Conservation (phyloP, 2,888 invertebrate species). For the Polylopha cassiicola region DNA sequence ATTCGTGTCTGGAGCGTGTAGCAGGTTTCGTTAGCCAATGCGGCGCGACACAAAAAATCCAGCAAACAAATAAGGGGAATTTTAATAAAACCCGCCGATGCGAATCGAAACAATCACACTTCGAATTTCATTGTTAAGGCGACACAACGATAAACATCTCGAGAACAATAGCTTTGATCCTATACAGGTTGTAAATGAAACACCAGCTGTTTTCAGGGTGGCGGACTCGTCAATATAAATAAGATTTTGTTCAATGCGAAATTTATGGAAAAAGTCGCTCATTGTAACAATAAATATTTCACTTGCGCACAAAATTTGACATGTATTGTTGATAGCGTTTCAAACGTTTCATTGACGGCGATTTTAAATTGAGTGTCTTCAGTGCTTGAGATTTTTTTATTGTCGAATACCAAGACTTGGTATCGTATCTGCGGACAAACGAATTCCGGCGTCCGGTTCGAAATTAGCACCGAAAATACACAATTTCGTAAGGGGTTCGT, state of each 20-base stretch:
- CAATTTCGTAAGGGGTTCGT: constrained; percentile 31
- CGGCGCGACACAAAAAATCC: constrained; percentile 37
- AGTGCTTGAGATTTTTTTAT: constrained; percentile 6
- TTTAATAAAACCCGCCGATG: constrained; percentile 58
- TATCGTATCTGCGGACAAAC: constrained; percentile 16
- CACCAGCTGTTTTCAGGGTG: constrained; percentile 23
- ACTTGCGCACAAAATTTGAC: constrained; percentile 8
- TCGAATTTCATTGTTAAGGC: constrained; percentile 48
- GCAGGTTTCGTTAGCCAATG: constrained; percentile 38
- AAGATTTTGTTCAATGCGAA: constrained; percentile 21
- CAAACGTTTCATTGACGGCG: constrained; percentile 13
- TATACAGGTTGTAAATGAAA: constrained; percentile 24
- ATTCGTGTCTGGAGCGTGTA: constrained; percentile 26
- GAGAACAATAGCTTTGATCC: constrained; percentile 39
- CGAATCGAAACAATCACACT: constrained; percentile 55
- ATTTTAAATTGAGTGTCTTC: no score
- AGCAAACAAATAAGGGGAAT: constrained; percentile 51
- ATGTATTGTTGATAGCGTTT: constrained; percentile 19
- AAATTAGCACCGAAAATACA: constrained; percentile 40
- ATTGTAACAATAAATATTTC: constrained; percentile 15
- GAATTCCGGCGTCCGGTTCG: constrained; percentile 28
- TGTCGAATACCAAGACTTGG: constrained; percentile 4
- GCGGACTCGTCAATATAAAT: constrained; percentile 21
- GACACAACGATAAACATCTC: constrained; percentile 44
- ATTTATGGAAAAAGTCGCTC: constrained; percentile 20